Percentiles rank a stretch among this genome's conserved stretches.
phyloP scores from a whole-genome alignment of 2,113 vertebrate species.

The Myrmecobius fasciatus region DNA sequence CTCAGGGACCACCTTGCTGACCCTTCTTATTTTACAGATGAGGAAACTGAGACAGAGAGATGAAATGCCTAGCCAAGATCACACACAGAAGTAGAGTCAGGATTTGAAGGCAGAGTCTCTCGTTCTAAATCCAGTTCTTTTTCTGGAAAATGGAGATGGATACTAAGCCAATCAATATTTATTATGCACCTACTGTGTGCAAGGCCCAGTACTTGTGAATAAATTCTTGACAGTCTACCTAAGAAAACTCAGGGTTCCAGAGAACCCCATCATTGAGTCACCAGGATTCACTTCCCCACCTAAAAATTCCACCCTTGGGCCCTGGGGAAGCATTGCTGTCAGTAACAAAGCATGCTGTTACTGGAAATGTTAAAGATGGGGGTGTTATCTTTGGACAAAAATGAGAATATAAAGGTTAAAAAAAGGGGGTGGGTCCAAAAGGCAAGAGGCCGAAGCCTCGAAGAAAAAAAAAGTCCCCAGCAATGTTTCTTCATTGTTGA shows the following conservation, averaged over 20 bases:
- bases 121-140: neutral
- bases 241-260: neutral
- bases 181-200: neutral
- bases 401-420: neutral
- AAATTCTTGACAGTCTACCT: neutral
- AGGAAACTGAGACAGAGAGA: neutral
- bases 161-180: neutral
- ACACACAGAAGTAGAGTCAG: neutral
- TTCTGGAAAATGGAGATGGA: neutral
- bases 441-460: neutral
- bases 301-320: conserved; percentile 9
- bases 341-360: neutral
- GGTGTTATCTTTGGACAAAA: neutral
- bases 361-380: neutral
- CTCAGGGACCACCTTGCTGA: neutral
- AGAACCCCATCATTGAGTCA: neutral
- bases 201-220: neutral
- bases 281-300: neutral
- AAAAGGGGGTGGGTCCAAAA: neutral
- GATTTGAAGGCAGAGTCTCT: neutral
- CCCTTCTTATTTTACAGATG: neutral
- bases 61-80: neutral
- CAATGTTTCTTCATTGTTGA: neutral
- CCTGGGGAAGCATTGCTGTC: conserved; percentile 33
- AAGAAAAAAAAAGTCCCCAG: neutral